Evolutionary conservation across 2,888 invertebrate species (phyloP).

Genomic region (Epiblema foenella): DNA sequence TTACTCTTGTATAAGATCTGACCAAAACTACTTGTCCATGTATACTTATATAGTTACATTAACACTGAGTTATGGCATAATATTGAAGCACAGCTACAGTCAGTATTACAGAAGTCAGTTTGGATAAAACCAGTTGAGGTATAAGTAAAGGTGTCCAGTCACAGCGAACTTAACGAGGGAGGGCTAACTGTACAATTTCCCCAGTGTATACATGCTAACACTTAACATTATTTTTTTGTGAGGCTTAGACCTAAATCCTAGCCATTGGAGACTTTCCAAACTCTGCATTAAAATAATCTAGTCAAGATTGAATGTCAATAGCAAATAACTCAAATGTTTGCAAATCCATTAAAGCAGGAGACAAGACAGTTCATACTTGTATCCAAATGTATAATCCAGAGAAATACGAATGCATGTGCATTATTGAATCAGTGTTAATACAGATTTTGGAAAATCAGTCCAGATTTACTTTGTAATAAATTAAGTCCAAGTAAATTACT

Average conservation of each 20-base stretch:
- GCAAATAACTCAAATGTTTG: slow-evolving; percentile 32
- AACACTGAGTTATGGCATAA: slow-evolving; percentile 44
- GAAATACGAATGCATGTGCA: slow-evolving; percentile 41
- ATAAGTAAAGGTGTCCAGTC: slow-evolving; percentile 79
- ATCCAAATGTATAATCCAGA: slow-evolving; percentile 29
- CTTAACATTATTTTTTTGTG: slow-evolving; percentile 81
- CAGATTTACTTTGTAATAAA: slow-evolving; percentile 84
- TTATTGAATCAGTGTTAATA: slow-evolving; percentile 48
- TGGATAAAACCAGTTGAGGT: slow-evolving; percentile 77
- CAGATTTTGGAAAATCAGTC: slow-evolving; percentile 84
- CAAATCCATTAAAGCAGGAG: slow-evolving; percentile 35
- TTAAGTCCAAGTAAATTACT: slow-evolving; percentile 85
- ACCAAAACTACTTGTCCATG: slow-evolving; percentile 74
- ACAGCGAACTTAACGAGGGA: slow-evolving; percentile 84
- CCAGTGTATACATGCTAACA: slow-evolving; percentile 83
- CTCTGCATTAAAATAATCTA: slow-evolving; percentile 67
- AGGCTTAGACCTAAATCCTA: slow-evolving; percentile 81
- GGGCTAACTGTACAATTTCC: slow-evolving; percentile 85
- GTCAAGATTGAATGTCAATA: slow-evolving; percentile 44
- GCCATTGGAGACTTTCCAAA: slow-evolving; percentile 83
- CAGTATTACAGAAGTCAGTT: slow-evolving; percentile 70
- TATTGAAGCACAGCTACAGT: slow-evolving; percentile 75
- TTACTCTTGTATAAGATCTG: slow-evolving; percentile 74
- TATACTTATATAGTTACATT: slow-evolving; percentile 51
- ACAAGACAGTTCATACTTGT: slow-evolving; percentile 36